phyloP scores from a whole-genome alignment of 2,113 vertebrate genomes.

The Tympanuchus pallidicinctus region DNA sequence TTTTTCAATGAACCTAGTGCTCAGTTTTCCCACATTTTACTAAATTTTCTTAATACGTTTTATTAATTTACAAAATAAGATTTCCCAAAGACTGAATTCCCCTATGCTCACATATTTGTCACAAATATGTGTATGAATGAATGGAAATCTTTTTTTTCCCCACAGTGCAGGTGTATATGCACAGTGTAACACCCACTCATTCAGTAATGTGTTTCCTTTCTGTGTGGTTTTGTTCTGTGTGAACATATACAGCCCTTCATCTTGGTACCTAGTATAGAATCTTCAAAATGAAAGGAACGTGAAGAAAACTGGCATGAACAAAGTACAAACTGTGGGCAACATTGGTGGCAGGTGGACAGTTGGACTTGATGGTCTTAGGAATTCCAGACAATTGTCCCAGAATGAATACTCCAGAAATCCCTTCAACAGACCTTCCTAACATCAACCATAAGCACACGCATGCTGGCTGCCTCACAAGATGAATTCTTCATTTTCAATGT shows the following conservation, averaged over 20 bases:
- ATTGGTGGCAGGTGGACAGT: too few species aligned
- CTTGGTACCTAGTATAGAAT: background rate
- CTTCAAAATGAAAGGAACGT: background rate
- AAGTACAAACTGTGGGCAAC: background rate
- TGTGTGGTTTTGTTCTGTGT: background rate
- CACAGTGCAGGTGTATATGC: background rate
- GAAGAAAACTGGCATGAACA: conserved; percentile 10
- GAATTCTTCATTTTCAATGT: background rate
- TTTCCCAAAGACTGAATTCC: background rate
- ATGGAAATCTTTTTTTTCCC: background rate
- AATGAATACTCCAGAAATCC: background rate
- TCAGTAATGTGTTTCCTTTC: background rate
- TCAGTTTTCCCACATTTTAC: background rate
- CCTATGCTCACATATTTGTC: background rate
- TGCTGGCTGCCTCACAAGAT: rapidly evolving
- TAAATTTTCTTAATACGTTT: background rate
- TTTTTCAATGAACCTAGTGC: background rate
- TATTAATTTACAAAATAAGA: background rate
- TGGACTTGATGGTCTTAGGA: background rate
- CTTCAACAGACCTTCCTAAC: rapidly evolving
- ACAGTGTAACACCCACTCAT: background rate
- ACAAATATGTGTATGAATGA: background rate
- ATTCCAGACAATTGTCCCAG: background rate
- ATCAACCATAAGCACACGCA: rapidly evolving
- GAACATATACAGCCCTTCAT: background rate